These are phyloP conservation scores for Macaca mulatta DNA, from an alignment of 2,113 vertebrate genomes.

Conservation along the genomic window DNA sequence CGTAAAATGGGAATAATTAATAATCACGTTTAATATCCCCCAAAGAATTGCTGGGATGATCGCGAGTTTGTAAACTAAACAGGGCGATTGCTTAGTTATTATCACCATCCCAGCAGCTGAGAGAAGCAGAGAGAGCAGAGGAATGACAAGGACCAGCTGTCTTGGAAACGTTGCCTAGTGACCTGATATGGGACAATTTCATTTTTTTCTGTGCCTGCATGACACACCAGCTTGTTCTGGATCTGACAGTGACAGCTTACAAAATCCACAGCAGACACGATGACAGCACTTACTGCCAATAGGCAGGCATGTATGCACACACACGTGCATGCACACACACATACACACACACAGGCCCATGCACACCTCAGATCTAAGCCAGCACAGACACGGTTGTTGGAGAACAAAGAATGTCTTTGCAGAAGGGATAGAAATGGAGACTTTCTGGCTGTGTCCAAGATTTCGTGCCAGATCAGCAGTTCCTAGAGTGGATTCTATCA, in stretches of 20 bases:
- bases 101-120: neutral
- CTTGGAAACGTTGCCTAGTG: neutral
- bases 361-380: neutral
- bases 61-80: neutral
- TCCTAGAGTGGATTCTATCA: neutral
- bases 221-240: neutral
- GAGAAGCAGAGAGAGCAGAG: neutral
- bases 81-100: no score
- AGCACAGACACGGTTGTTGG: neutral
- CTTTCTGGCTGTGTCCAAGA: neutral
- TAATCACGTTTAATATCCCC: neutral
- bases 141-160: neutral
- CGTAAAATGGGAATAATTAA: neutral
- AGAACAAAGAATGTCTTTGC: neutral
- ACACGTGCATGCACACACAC: neutral
- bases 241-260: slow-evolving; percentile 23
- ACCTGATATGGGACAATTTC: neutral
- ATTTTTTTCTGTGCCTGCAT: neutral
- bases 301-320: neutral
- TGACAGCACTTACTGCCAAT: neutral
- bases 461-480: neutral
- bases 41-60: neutral
- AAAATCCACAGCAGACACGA: neutral
- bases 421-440: neutral
- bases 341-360: neutral